These are phyloP conservation scores for Pycnomerus fuliginosus DNA, from an alignment of 2,888 invertebrate genomes.

Conservation along the genomic window DNA sequence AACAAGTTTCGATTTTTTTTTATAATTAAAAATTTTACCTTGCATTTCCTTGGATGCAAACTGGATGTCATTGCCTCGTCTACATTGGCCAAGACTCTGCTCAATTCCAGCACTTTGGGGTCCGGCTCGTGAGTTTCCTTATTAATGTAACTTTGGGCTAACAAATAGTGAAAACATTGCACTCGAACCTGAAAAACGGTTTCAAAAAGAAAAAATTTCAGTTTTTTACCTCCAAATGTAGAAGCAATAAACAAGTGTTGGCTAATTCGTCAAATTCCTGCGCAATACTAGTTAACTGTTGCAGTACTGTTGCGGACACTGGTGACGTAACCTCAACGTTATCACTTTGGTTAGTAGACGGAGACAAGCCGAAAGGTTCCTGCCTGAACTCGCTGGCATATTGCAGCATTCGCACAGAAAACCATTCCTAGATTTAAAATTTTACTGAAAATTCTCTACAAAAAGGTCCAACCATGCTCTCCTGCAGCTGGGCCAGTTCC, in stretches of 20 bases:
- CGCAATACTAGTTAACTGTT: constrained; percentile 69
- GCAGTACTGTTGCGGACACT: constrained; percentile 61
- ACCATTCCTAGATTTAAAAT: constrained; percentile 67
- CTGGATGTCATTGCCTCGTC: constrained; percentile 76
- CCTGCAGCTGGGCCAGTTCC: constrained; percentile 85
- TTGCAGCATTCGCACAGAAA: constrained; percentile 65
- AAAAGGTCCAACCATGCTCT: constrained; percentile 75
- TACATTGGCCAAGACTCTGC: constrained; percentile 73
- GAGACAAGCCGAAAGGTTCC: constrained; percentile 49
- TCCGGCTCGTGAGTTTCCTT: constrained; percentile 77
- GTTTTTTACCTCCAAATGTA: constrained; percentile 95
- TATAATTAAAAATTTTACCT: constrained; percentile 54
- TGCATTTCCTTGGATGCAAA: constrained; percentile 74
- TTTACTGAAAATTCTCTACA: not conserved
- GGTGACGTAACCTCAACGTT: constrained; percentile 41
- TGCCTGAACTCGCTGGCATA: constrained; percentile 60
- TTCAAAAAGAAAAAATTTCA: too few species aligned
- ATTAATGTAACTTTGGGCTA: constrained; percentile 54
- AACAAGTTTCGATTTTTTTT: too few species aligned
- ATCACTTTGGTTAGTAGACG: constrained; percentile 47
- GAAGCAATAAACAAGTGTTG: constrained; percentile 84
- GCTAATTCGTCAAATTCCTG: constrained; percentile 85
- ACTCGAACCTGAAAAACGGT: too few species aligned
- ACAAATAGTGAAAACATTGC: constrained; percentile 92
- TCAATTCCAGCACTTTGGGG: constrained; percentile 73